Evolutionary conservation across 2,888 invertebrate species (phyloP).

Genomic region (Pterostichus niger): DNA sequence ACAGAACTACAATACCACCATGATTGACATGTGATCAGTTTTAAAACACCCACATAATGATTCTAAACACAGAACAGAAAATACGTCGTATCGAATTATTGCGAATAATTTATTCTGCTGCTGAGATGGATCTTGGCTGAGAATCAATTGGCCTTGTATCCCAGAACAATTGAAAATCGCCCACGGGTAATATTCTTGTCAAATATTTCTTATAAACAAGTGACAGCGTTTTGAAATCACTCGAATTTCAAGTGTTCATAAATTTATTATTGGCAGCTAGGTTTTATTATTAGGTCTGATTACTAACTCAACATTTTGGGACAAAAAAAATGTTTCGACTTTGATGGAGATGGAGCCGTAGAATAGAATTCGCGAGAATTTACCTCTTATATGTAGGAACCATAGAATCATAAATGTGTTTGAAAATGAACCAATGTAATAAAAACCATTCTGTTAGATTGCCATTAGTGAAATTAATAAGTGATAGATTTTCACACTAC

Average conservation of each 20-base stretch:
- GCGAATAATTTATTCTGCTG: conserved; percentile 6
- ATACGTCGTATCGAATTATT: conserved; percentile 12
- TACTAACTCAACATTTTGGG: background rate
- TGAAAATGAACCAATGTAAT: too few species aligned
- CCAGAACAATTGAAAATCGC: conserved; percentile 16
- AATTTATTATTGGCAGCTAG: conserved; percentile 16
- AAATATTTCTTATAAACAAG: background rate
- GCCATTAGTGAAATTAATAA: too few species aligned
- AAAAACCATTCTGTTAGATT: too few species aligned
- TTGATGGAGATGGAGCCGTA: too few species aligned
- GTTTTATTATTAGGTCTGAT: background rate
- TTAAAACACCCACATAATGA: background rate
- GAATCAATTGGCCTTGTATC: conserved; percentile 31
- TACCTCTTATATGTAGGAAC: too few species aligned
- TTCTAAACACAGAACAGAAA: conserved; percentile 13
- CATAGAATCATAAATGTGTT: too few species aligned
- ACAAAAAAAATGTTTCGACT: too few species aligned
- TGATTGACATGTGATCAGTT: background rate
- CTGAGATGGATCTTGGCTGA: conserved; percentile 28
- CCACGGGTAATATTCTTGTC: conserved; percentile 9
- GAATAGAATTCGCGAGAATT: too few species aligned
- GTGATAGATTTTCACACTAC: too few species aligned
- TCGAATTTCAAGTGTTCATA: background rate
- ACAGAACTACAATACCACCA: background rate
- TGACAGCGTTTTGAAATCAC: conserved; percentile 8